Evolutionary conservation across 1,140 invertebrate genomes (phyloP), one percentile per base, ranked within the genome.

Genomic region (Drosophila tropicalis): DNA sequence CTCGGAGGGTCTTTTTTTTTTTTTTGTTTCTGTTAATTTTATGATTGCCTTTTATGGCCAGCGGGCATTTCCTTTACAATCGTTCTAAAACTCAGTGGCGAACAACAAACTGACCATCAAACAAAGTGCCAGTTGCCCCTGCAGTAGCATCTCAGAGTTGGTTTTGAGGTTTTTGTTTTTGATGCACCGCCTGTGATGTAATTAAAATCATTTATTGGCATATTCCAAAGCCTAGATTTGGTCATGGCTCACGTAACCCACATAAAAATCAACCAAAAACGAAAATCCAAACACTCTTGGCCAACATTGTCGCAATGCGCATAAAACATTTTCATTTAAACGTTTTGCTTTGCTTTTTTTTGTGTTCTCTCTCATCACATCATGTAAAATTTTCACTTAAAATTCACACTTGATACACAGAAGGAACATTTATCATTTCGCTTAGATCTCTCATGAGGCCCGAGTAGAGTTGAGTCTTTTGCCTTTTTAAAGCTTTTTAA

Each of bases 181-280:
- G 75, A 67, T 77, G 19, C 25, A 51, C 74, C 74, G 47, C 25
- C 57, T 55, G 47, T 57, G 55, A 69, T 32, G 84, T 77, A 86
- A 86, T 79, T 83, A 87, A 87, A 87, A 87, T 80, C 80, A 71
- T 89, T 83, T 89, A 87, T 87, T 80, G 84, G 84, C 83, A 79
- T 83, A 73, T 72, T 67, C 63, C 54, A 70, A 76, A 63, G 12
- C 12, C 83, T 67, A 19, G 62, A 87, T 62, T 85, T 87, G 39
- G 40, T 63, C 69, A 57, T 41, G 54, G 22, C 72, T 81, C 83
- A 87, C 84, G 83, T 87, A 87, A 34, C 17, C 34, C 65, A 67
- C 84, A 83, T 87, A 75, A 78, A 79, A 81, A 7, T 25, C 36
- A 64, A 29, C 12, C 41, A 13, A 29, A 17, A 32, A 44, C 25